Evolutionary conservation across 2,113 vertebrate species (phyloP), one percentile per base, ranked within the genome.

Genomic region (Pao palembangensis): DNA sequence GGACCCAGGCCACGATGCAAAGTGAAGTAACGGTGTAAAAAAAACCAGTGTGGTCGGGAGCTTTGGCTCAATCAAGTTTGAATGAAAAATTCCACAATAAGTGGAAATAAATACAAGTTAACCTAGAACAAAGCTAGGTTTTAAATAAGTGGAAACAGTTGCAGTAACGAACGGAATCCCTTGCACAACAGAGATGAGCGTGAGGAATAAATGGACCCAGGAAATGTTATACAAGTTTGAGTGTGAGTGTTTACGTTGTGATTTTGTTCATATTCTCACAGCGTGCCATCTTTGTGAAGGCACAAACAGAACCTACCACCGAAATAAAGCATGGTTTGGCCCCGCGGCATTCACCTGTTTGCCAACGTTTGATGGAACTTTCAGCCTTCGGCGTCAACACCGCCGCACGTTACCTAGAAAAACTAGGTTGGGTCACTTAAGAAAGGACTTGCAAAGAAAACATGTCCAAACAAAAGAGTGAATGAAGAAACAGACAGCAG

Each of bases 401-500:
- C 15, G 53, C 1, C 20, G 18, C n/a, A 50, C 8, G n/a, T 28
- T 28, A 28, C 1, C 25, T 28, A 52, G 18, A 34, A 50, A 64
- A 79, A 75, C 46, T 34, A 48, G 60, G 62, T 8, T 61, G 60
- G 28, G 41, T 69, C 50, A 51, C 70, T 69, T 67, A 46, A 77
- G 72, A 70, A 65, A 56, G 47, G 51, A 47, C 47, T 23, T 16
- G 5, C 23, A 23, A 17, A 25, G 69, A 80, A 74, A 69, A 67
- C 75, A 58, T 69, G 43, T 1, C 5, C 11, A 64, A 85, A 84
- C 67, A 85, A 84, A 83, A 58, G 80, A 71, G 64, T 82, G 73
- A 75, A 79, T 76, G 74, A 82, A 84, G 81, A 73, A 85, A 82
- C 89, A 91, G 88, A 87, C 86, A 85, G 84, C 82, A 78, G 80